phyloP scores from a whole-genome alignment of 2,113 vertebrate species.

The Bungarus multicinctus region DNA sequence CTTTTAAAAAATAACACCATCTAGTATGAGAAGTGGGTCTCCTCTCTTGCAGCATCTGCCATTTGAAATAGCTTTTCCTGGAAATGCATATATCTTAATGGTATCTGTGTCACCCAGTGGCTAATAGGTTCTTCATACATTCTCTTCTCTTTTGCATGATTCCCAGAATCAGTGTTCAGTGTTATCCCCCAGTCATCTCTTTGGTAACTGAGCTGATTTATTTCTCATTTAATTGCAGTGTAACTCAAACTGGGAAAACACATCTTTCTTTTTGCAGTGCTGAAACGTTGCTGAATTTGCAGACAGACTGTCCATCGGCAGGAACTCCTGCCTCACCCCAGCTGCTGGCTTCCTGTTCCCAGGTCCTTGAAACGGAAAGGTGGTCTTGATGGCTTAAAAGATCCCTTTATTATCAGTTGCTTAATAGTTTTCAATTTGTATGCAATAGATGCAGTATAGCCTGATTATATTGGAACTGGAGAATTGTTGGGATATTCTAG shows the following conservation, averaged over 20 bases:
- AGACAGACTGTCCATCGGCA: not conserved
- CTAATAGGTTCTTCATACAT: not conserved
- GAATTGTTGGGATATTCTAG: not conserved
- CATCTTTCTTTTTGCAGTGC: not conserved
- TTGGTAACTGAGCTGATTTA: not conserved
- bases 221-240: not conserved
- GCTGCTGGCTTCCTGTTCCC: not conserved
- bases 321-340: not conserved
- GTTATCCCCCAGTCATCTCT: not conserved
- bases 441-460: not conserved
- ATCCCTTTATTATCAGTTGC: not conserved
- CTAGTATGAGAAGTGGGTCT: not conserved
- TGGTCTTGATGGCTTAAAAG: not conserved
- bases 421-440: not conserved
- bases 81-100: not conserved
- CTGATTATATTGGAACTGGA: not conserved
- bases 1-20: not conserved
- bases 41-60: not conserved
- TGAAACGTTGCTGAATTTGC: not conserved
- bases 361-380: not conserved
- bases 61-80: not conserved
- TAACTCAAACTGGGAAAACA: too few species aligned
- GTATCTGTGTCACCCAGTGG: not conserved
- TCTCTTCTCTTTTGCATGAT: not conserved
- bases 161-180: not conserved